Evolutionary conservation across 2,888 invertebrate genomes (phyloP).

Genomic region (Rhagonycha lutea): DNA sequence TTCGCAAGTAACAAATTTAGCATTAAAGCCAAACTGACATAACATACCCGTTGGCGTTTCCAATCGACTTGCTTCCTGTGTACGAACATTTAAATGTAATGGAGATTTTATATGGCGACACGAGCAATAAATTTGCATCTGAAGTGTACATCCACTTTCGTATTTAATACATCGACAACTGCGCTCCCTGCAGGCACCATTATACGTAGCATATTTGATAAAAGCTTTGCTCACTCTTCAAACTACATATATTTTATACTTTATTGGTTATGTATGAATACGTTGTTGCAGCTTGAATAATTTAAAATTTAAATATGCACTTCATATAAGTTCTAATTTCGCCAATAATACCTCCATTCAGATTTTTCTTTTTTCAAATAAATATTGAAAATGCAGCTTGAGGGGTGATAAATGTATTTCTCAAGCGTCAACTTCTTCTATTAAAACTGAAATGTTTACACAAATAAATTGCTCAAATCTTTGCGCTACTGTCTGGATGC

Average conservation of each 20-base stretch:
- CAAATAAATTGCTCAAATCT: too few relatives aligned
- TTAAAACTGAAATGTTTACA: not conserved
- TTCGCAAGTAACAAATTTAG: constrained; percentile 19
- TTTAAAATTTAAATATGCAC: constrained; percentile 1
- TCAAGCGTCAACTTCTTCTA: not conserved
- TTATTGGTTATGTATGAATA: constrained; percentile 3
- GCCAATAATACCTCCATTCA: not conserved
- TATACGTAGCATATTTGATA: constrained; percentile 8
- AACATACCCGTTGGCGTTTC: constrained; percentile 10
- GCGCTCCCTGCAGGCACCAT: constrained; percentile 12
- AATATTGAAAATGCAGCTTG: not conserved
- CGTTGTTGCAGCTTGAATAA: constrained; percentile 2
- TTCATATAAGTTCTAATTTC: not conserved
- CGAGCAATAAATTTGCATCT: constrained; percentile 17
- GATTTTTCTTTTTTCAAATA: not conserved
- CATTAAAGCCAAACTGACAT: constrained; percentile 12
- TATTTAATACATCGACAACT: constrained; percentile 17
- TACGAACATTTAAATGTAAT: constrained; percentile 14
- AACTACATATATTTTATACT: constrained; percentile 8
- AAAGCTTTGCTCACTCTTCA: not conserved
- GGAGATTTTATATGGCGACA: constrained; percentile 15
- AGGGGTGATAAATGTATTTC: not conserved
- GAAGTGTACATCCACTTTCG: constrained; percentile 14
- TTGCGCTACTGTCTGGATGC: too few relatives aligned
- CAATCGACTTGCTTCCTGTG: constrained; percentile 14